Conservation (phyloP, 2,888 invertebrate species). For the Troides aeacus region DNA sequence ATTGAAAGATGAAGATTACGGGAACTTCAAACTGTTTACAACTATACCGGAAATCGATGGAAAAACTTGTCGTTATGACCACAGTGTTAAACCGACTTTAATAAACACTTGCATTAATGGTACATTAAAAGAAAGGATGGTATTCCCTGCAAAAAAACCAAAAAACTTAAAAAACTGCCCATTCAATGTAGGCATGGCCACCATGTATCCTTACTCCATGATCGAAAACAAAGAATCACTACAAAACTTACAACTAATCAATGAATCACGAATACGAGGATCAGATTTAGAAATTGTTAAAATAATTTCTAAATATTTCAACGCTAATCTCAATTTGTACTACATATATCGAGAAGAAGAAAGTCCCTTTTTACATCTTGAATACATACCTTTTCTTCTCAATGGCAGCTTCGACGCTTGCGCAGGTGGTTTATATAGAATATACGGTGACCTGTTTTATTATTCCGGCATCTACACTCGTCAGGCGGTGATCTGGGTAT, state of each 20-base stretch:
- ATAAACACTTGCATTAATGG: constrained; percentile 50
- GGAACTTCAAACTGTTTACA: constrained; percentile 39
- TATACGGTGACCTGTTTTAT: constrained; percentile 53
- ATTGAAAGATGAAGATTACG: constrained; percentile 32
- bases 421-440: constrained; percentile 60
- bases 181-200: constrained; percentile 52
- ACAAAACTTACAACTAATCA: constrained; percentile 46
- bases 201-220: constrained; percentile 50
- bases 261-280: constrained; percentile 42
- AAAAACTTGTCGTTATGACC: constrained; percentile 42
- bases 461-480: constrained; percentile 61
- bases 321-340: constrained; percentile 49
- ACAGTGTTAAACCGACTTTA: constrained; percentile 32
- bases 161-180: constrained; percentile 54
- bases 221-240: constrained; percentile 42
- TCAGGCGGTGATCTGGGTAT: constrained; percentile 57
- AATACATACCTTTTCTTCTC: constrained; percentile 47
- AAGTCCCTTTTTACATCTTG: constrained; percentile 38
- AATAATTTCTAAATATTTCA: constrained; percentile 53
- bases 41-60: constrained; percentile 46
- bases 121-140: constrained; percentile 31
- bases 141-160: constrained; percentile 48
- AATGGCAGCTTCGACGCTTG: constrained; percentile 59
- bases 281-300: constrained; percentile 58
- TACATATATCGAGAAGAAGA: constrained; percentile 47